These are phyloP conservation scores for Acanthosoma haemorrhoidale DNA, from an alignment of 2,888 invertebrate species.

Conservation along the genomic window DNA sequence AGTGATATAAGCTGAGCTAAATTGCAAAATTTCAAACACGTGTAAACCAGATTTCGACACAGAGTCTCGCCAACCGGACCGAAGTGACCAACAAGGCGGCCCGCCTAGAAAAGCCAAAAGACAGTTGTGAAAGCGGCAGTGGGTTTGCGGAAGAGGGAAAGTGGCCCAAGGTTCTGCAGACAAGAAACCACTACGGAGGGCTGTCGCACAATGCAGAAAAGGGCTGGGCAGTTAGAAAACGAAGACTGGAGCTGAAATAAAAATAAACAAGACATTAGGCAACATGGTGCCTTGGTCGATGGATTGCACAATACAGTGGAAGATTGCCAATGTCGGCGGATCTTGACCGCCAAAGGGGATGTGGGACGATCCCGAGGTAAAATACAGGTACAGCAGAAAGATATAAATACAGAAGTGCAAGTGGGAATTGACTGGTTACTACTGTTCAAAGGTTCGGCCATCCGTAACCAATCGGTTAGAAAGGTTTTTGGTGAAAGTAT, in stretches of 20 bases:
- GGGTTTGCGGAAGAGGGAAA: constrained; percentile 10
- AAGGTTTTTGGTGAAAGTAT: too few species aligned
- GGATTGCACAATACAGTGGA: neutral
- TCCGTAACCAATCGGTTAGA: too few species aligned
- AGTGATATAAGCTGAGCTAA: too few species aligned
- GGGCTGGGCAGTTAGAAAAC: too few species aligned
- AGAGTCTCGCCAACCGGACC: neutral
- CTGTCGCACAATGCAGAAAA: neutral
- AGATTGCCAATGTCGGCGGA: neutral
- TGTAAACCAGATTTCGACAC: neutral
- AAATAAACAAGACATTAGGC: too few species aligned
- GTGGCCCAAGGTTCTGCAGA: neutral
- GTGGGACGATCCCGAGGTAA: neutral
- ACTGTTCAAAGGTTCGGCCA: too few species aligned
- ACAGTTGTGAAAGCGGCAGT: constrained; percentile 14
- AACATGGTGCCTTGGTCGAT: too few species aligned
- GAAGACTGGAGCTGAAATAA: too few species aligned
- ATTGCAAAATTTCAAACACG: neutral
- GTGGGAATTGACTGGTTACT: too few species aligned
- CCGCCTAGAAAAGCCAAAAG: neutral
- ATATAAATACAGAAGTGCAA: too few species aligned
- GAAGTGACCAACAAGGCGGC: neutral
- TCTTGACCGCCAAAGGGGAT: neutral
- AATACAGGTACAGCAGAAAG: too few species aligned
- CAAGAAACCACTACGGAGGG: neutral